These are phyloP conservation scores for Marasmarcha lunaedactyla DNA, from an alignment of 2,888 invertebrate species.

Conservation along the genomic window DNA sequence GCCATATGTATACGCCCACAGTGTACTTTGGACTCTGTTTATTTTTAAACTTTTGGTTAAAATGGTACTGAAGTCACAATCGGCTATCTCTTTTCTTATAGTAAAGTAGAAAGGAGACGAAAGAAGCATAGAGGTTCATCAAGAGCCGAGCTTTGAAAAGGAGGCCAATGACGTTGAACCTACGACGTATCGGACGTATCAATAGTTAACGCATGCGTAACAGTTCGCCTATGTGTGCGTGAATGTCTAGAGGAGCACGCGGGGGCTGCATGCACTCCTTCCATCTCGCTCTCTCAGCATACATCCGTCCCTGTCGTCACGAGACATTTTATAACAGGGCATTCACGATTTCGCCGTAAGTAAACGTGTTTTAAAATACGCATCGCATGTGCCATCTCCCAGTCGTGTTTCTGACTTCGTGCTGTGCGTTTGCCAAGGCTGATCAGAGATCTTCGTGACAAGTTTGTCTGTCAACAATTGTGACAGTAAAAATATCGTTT, in stretches of 20 bases:
- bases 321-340: slow-evolving; percentile 27
- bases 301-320: slow-evolving; percentile 29
- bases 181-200: slow-evolving; percentile 27
- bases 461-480: slow-evolving; percentile 24
- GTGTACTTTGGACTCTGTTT: no score
- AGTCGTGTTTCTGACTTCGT: slow-evolving; percentile 46
- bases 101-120: no score
- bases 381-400: slow-evolving; percentile 40
- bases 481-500: slow-evolving; percentile 17
- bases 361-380: slow-evolving; percentile 53
- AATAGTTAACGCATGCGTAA: slow-evolving; percentile 55
- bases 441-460: slow-evolving; percentile 3
- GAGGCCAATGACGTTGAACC: no score
- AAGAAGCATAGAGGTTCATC: no score
- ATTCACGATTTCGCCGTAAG: slow-evolving; percentile 39
- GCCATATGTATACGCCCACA: no score
- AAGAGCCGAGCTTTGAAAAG: no score
- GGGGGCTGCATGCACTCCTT: slow-evolving; percentile 43
- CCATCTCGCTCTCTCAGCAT: slow-evolving; percentile 35
- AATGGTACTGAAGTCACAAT: no score
- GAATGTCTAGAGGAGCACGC: slow-evolving; percentile 51
- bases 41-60: no score
- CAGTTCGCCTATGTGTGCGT: slow-evolving; percentile 39
- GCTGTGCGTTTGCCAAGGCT: not conserved
- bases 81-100: no score